Evolutionary conservation across 1,140 invertebrate genomes (phyloP), one percentile per base, ranked within the genome.

Genomic region (Ceratitis capitata): DNA sequence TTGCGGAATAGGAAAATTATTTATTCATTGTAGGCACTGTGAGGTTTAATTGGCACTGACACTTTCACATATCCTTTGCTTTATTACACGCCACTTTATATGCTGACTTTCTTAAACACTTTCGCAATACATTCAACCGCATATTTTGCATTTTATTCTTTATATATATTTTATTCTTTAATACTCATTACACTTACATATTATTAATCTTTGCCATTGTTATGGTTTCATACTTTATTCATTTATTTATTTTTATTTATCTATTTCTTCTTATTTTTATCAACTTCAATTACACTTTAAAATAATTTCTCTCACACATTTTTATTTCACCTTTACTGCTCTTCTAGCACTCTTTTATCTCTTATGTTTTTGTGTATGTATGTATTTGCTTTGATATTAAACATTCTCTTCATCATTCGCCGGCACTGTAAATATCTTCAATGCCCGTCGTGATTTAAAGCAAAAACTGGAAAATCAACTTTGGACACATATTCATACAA

Each of bases 401-500:
- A 69, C 29, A 69, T 39, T 69, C 39, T 35, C 61, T 69, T 69
- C 61, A 39, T 35, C 61, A 32, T 19, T 35, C 19, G 29, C 29
- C 61, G 61, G 29, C 61, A 69, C 26, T 61, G 56, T 29, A 29
- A 29, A 61, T 32, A 61, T 35, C 2, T 69, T 69, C 29, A 35
- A 69, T 69, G 29, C 61, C 12, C 39, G n/a, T 14, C 69, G 69
- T 78, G 69, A 45, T 78, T 78, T 45, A 45, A 45, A 45, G 14
- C 39, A 45, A 78, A 78, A 78, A 78, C 69, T 78, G 69, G 69
- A 78, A 78, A 69, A 78, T n/a, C 69, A 42, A 78, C 69, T 78
- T 78, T 16, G 29, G 23, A 39, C 35, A 45, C 39, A 45, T 19
- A 42, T 45, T 42, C 69, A 19, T 45, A 45, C 45, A 78, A 78